These are phyloP conservation scores for Drosophila prolongata DNA, from an alignment of 2,888 invertebrate species.

Conservation along the genomic window DNA sequence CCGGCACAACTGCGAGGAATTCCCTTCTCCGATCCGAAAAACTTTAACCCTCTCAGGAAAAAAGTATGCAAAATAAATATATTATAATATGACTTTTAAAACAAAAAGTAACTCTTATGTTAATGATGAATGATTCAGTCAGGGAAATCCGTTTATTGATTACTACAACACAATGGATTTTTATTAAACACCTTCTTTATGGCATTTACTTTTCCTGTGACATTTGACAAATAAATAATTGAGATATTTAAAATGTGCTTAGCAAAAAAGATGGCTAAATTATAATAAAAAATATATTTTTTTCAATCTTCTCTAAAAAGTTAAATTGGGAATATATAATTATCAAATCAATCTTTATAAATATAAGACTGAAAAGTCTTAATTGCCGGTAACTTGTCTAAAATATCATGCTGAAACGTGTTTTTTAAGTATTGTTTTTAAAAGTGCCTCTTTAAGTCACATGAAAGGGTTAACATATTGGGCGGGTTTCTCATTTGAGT, in stretches of 20 bases:
- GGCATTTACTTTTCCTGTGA: neutral
- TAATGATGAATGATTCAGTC: slow-evolving; percentile 12
- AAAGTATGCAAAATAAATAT: neutral
- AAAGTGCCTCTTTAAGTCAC: neutral
- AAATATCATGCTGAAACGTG: no score
- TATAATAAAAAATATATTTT: no score
- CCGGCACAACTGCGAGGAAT: slow-evolving; percentile 2
- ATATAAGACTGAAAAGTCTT: no score
- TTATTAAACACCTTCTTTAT: neutral
- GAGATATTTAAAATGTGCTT: no score
- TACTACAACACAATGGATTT: neutral
- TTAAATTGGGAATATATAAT: no score
- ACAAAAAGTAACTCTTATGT: neutral
- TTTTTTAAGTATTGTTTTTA: no score
- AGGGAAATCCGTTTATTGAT: slow-evolving; percentile 21
- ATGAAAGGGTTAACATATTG: slow-evolving; percentile 1
- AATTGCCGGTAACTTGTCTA: no score
- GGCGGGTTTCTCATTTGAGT: neutral
- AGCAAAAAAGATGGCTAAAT: no score
- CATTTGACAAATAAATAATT: neutral
- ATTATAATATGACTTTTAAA: neutral
- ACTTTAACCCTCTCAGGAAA: slow-evolving; percentile 7
- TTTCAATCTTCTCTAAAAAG: no score
- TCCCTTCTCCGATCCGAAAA: slow-evolving; percentile 14
- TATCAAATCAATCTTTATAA: no score